These are phyloP conservation scores for Rhynchonycteris naso DNA, from an alignment of 2,797 vertebrate genomes.

Conservation along the genomic window DNA sequence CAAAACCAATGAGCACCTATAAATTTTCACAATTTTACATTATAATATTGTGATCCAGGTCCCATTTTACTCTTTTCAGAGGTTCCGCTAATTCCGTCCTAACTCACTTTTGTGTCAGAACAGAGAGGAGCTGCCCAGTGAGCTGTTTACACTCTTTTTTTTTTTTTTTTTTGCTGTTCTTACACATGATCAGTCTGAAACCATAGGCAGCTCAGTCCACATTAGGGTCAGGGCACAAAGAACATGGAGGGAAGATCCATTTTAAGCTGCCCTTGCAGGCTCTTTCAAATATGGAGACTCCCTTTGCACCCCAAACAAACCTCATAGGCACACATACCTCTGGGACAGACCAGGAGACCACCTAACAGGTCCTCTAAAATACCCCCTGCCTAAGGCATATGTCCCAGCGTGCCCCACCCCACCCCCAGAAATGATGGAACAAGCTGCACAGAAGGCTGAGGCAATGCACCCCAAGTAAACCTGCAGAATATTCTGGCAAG, in stretches of 20 bases:
- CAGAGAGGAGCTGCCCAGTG: not conserved
- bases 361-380: not conserved
- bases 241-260: not conserved
- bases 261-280: not conserved
- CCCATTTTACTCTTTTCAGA: not conserved
- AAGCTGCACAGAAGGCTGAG: not conserved
- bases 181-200: not conserved
- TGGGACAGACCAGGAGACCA: not conserved
- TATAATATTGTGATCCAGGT: not conserved
- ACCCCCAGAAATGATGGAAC: not conserved
- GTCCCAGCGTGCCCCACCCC: not conserved
- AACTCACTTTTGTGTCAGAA: not conserved
- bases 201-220: not conserved
- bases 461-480: not conserved
- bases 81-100: not conserved
- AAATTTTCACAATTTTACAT: not conserved
- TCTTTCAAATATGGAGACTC: not conserved
- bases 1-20: rapidly evolving
- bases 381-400: not conserved
- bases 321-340: not conserved
- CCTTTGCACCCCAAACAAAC: not conserved
- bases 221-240: not conserved
- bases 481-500: not conserved
- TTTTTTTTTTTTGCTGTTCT: conserved; percentile 47
- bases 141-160: not conserved